Evolutionary conservation across 2,888 invertebrate genomes (phyloP), one percentile per base, ranked within the genome.

Genomic region (Agrotis segetum): DNA sequence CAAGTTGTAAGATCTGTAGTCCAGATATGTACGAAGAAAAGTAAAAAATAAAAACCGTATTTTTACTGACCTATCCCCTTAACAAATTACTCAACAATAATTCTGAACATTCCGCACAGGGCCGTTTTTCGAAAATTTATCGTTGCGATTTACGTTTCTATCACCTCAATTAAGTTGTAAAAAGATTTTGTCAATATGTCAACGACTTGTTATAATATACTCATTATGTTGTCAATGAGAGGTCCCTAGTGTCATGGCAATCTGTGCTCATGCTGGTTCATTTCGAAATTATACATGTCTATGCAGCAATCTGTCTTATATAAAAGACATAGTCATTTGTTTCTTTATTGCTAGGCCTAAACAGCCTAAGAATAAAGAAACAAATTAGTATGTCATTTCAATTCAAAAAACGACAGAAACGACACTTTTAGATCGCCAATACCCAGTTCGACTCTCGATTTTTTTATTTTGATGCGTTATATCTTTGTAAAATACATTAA

Each of bases 201-300:
- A 77, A 46, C 47, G 14, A 53, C 13, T 52, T 29, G 29, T 55
- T n/a, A 34, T n/a, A n/a, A n/a, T n/a, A n/a, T 9, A 19, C 50
- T 59, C 24, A 52, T 80, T 50, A 70, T 21, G 62, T 11, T 82
- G 59, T 50, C 78, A 82, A 77, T 64, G 47, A 65, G 61, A 61
- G 68, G 58, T 78, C 71, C 71, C 71, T 53, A 59, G 21, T 77
- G 77, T 82, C 77, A 78, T 9, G 78, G 82, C 61, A 29, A 46
- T 47, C 3, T 76, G 55, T 77, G 50, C 46, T 70, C 61, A 47
- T 44, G 50, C 40, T 58, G 13, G 50, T 49, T 67, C 6, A 40
- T 78, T 82, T 61, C 82, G n/a, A 82, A 56, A 74, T 58, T 7
- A 7, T 34, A 13, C 46, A 34, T 68, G 34, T 50, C 11, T 55